Evolutionary conservation across 2,888 invertebrate genomes (phyloP).

Genomic region (Mimachlamys varia): DNA sequence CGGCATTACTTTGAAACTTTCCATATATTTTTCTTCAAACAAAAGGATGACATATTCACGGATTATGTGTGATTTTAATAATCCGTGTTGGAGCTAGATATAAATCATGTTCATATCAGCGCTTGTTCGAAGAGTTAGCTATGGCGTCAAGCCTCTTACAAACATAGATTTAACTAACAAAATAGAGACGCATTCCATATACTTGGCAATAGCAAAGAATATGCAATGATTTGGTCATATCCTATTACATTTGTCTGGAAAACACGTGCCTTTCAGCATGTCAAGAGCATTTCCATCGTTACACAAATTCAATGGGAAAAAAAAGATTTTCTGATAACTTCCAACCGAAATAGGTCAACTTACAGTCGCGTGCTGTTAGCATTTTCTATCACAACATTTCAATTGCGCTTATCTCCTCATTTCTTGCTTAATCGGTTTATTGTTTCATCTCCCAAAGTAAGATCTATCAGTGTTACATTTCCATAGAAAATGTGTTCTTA

Average conservation of each 20-base stretch:
- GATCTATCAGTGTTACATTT: background rate
- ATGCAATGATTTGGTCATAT: background rate
- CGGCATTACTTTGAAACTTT: background rate
- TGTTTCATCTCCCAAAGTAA: background rate
- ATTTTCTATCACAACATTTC: background rate
- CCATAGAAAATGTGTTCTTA: background rate
- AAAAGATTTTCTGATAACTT: slow-evolving; percentile 2
- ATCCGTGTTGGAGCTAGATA: slow-evolving; percentile 2
- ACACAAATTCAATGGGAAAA: background rate
- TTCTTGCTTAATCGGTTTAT: slow-evolving; percentile 6
- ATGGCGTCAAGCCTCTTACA: background rate
- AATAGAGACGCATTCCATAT: background rate
- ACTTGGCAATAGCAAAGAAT: background rate
- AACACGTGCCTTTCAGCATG: background rate
- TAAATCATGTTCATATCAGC: background rate
- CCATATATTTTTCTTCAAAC: background rate
- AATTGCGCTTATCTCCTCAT: background rate
- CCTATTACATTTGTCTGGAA: background rate
- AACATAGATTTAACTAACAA: background rate
- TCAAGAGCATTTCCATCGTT: background rate
- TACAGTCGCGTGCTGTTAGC: background rate
- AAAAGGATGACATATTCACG: background rate
- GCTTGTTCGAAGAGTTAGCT: slow-evolving; percentile 7
- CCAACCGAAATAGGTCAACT: background rate
- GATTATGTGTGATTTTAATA: background rate